Base-by-base conservation (phyloP, 2,797 vertebrate genomes). In the Anguilla obscura region DNA sequence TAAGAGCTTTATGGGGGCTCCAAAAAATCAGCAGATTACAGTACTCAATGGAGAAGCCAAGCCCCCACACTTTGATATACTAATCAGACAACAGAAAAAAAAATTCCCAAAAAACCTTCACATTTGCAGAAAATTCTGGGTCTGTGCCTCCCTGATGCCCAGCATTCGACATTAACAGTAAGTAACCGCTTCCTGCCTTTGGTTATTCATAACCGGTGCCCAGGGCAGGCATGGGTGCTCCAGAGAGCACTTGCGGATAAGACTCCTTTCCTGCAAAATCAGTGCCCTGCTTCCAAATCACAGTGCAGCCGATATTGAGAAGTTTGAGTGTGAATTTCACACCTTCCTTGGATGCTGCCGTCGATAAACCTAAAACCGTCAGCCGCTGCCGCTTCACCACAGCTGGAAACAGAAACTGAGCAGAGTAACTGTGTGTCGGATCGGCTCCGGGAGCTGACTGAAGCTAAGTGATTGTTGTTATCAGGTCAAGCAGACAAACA, bases 381-480 rank as follows among this genome's bases (percentile, higher is more conserved):
- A 45, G 12, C 80, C 2, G 16, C 27, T 60, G n/a, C 27, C 33
- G 30, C 48, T 14, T 84, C 40, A 33, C 58, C 79, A 84, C 9
- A 40, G 84, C 18, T 50, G 45, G 54, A n/a, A 82, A n/a, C 36
- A 18, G n/a, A 87, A 84, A 84, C 86, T 14, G 30, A 7, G 74
- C 30, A 60, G 40, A 63, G 76, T 40, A 2, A 2, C 27, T 60
- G 79, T 66, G 79, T 10, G n/a, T 14, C 7, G 8, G n/a, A 33
- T 2, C 45, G 30, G 85, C 10, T 50, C 52, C 3, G 52, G 71
- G n/a, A 30, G 16, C 9, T 54, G 76, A 88, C 74, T 66, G 45
- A 86, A 45, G 24, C 86, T 79, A 79, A 86, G 50, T 54, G 86
- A 54, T 76, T 36, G 71, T 74, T 76, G 24, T 36, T 79, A 52